Conservation (phyloP, 2,797 vertebrate genomes). For the Lagorchestes hirsutus region DNA sequence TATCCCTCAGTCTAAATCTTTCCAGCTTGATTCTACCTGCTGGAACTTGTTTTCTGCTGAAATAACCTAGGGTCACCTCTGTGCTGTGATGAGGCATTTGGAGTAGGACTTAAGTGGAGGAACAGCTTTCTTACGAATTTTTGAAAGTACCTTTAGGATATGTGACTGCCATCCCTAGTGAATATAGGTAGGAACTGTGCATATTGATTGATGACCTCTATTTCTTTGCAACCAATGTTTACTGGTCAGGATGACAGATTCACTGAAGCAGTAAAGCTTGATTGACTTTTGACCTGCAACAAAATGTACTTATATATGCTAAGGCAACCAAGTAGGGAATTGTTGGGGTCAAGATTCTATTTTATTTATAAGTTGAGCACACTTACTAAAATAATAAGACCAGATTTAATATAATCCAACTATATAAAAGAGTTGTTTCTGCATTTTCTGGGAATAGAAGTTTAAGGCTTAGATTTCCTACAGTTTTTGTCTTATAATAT, state of each 20-base stretch:
- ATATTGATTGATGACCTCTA: conserved; percentile 46
- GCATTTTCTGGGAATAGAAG: neutral
- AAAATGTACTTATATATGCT: neutral
- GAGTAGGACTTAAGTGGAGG: neutral
- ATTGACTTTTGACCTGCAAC: conserved; percentile 60
- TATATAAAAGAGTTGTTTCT: neutral
- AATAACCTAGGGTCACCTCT: neutral
- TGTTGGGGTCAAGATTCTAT: neutral
- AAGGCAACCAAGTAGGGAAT: neutral
- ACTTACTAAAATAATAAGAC: neutral
- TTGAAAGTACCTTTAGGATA: conserved; percentile 32
- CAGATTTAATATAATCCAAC: neutral
- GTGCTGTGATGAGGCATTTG: neutral
- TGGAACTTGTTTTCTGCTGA: neutral
- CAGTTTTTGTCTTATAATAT: neutral
- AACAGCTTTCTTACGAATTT: conserved; percentile 43
- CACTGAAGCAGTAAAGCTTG: conserved; percentile 35
- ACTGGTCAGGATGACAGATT: conserved; percentile 52
- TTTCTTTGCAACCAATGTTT: conserved; percentile 57
- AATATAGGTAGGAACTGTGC: conserved; percentile 35
- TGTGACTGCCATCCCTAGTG: conserved; percentile 11
- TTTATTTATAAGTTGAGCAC: neutral
- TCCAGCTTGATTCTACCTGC: neutral
- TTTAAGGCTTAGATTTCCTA: neutral
- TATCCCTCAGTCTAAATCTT: neutral